Evolutionary conservation across 2,888 invertebrate species (phyloP).

Genomic region (Philaethria dido): DNA sequence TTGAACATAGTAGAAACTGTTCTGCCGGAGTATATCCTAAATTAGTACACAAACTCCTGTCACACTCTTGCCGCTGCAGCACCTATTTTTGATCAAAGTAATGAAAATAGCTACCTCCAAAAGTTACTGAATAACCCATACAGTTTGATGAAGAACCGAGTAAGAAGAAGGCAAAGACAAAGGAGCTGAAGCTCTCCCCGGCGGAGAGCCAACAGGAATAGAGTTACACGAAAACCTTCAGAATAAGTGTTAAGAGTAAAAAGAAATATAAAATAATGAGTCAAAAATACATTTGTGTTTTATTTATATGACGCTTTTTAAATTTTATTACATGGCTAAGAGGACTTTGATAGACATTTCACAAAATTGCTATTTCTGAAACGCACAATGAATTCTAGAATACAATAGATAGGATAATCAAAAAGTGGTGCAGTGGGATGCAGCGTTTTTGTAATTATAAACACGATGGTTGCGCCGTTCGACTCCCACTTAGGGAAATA

Average conservation of each 20-base stretch:
- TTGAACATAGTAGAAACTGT: conserved; percentile 52
- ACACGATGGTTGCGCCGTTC: too few species aligned
- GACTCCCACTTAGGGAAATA: too few species aligned
- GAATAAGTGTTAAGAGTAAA: not conserved
- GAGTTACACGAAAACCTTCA: not conserved
- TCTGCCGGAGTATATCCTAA: conserved; percentile 45
- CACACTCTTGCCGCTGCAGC: conserved; percentile 39
- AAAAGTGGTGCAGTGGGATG: too few species aligned
- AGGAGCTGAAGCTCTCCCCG: not conserved
- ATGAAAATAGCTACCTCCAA: conserved; percentile 23
- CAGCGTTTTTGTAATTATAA: too few species aligned
- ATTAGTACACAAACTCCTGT: conserved; percentile 38
- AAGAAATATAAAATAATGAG: not conserved
- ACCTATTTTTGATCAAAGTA: conserved; percentile 39
- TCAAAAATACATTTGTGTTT: not conserved
- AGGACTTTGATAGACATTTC: too few species aligned
- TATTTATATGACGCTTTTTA: not conserved
- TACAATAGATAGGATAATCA: too few species aligned
- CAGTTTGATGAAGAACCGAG: not conserved
- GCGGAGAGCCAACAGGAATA: conserved; percentile 22
- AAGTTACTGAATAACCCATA: conserved; percentile 18
- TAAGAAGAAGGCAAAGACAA: not conserved
- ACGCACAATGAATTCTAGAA: too few species aligned
- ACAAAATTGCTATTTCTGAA: too few species aligned
- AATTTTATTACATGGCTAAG: too few species aligned